Conservation (phyloP, 2,888 invertebrate species). For the Synergus itoensis region DNA sequence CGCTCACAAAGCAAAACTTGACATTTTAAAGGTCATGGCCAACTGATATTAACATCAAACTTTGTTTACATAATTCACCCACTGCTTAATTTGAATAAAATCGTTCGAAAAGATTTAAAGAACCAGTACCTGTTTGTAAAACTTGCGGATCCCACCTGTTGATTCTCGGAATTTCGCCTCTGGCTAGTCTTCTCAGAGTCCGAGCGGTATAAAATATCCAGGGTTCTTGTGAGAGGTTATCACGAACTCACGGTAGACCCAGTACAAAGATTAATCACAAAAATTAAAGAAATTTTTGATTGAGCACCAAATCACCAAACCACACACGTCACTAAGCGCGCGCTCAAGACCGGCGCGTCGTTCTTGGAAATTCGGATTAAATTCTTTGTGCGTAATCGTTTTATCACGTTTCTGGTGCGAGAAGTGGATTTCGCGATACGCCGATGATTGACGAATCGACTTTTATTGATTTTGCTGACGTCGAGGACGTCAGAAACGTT, state of each 20-base stretch:
- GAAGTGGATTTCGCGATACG: background rate
- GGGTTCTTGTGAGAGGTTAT: slow-evolving; percentile 28
- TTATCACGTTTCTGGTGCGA: background rate
- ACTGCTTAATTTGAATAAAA: slow-evolving; percentile 28
- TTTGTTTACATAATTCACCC: slow-evolving; percentile 19
- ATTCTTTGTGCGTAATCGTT: background rate
- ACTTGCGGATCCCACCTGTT: slow-evolving; percentile 73
- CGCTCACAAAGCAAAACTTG: background rate
- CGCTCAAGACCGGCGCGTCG: slow-evolving; percentile 9
- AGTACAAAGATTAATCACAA: slow-evolving; percentile 17
- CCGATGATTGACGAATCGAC: background rate
- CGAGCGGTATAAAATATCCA: slow-evolving; percentile 37
- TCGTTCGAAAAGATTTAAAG: background rate
- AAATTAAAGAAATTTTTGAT: background rate
- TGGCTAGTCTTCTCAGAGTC: slow-evolving; percentile 47
- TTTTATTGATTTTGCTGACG: background rate
- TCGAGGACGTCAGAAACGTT: slow-evolving; percentile 5
- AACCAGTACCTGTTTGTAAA: slow-evolving; percentile 62
- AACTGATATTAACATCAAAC: background rate
- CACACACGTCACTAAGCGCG: slow-evolving; percentile 18
- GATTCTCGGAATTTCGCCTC: slow-evolving; percentile 59
- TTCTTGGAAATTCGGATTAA: background rate
- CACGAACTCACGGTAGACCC: slow-evolving; percentile 26
- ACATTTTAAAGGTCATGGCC: background rate
- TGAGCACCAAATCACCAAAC: slow-evolving; percentile 33